Evolutionary conservation across 2,888 invertebrate genomes (phyloP), one percentile per base, ranked within the genome.

Genomic region (Cheilosia vulpina): DNA sequence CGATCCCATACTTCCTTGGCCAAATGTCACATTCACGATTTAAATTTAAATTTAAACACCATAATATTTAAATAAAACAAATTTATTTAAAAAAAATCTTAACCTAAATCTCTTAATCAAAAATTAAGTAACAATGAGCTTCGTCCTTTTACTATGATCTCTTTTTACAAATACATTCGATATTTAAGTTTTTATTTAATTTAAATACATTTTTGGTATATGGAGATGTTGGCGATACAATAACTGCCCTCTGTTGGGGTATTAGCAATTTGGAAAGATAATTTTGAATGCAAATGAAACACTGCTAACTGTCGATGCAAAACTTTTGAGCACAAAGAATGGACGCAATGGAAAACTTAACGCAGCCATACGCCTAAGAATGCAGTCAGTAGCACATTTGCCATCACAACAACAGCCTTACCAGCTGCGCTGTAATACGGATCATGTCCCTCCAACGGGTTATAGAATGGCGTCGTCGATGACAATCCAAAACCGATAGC

Each of bases 391-490:
- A 85, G 15, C 1, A 72, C 68, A 68, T 60, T 81, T 27, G 76
- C 52, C 19, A 62, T 9, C 0, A 85, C 45, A 43, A 72, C 60
- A n/a, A 45, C 34, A 0, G 19, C n/a, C 21, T 81, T 71, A 7
- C 47, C 24, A 45, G 87, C 87, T 34, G 87, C 79, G 50, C 38
- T 78, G 52, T 80, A 87, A 31, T 87, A 87, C 2, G 84, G 87
- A 63, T 84, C 55, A 45, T 82, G 71, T 34, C 87, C 87, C 68
- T 87, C 88, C 7, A 88, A 31, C 3, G 87, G 81, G 76, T 88
- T 88, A 52, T 87, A 89, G 27, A 87, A 87, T 17, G 89, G 88
- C 58, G 89, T 89, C 41, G 89, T 88, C 13, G 89, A 89, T 19
- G 89, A 88, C 2, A 89, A 69, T 24, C 85, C 81, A 55, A 62